These are phyloP conservation scores for Tragelaphus strepsiceros DNA, from an alignment of 2,113 vertebrate species.

Conservation along the genomic window DNA sequence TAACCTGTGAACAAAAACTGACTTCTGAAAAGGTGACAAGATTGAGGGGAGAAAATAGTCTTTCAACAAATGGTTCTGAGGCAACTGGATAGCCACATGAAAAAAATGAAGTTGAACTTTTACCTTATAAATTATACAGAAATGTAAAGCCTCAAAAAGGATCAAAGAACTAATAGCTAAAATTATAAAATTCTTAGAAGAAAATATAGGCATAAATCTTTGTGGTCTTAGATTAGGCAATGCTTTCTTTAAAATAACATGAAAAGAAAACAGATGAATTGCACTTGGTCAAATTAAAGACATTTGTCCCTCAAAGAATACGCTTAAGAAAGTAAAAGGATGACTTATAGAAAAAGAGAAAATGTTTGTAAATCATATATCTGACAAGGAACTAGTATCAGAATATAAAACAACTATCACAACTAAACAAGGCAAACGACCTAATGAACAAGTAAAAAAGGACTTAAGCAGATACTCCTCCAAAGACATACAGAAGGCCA, in stretches of 20 bases:
- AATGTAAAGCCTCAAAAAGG: background rate
- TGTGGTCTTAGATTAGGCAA: background rate
- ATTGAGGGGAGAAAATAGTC: background rate
- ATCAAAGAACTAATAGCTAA: background rate
- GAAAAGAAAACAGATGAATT: background rate
- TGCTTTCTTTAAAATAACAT: background rate
- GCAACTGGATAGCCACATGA: background rate
- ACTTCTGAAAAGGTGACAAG: background rate
- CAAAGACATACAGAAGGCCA: background rate
- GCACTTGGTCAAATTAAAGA: background rate
- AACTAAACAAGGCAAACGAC: background rate
- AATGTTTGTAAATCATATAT: background rate
- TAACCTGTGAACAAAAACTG: background rate
- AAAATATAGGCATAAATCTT: background rate
- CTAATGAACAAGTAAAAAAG: background rate
- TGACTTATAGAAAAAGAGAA: background rate
- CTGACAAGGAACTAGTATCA: background rate
- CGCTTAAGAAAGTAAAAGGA: background rate
- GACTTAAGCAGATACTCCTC: background rate
- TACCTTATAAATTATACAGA: background rate
- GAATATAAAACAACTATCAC: background rate
- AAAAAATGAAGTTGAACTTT: background rate
- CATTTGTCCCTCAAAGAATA: background rate
- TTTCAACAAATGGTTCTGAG: background rate
- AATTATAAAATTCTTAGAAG: background rate